These are phyloP conservation scores for Dicerorhinus sumatrensis DNA, from an alignment of 2,113 vertebrate genomes.

Conservation along the genomic window DNA sequence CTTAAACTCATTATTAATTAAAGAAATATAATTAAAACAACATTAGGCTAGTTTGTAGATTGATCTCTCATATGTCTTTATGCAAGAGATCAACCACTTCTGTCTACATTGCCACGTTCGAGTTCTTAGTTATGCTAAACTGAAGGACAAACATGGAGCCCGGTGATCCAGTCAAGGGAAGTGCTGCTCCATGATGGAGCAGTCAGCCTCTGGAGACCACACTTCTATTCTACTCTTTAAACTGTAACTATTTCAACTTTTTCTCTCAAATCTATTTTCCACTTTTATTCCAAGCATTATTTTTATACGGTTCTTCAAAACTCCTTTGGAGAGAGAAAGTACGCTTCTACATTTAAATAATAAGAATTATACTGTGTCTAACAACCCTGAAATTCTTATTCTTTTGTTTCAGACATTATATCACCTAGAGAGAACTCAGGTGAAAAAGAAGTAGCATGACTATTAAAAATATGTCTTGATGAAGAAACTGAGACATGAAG, in stretches of 20 bases:
- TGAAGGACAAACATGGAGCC: background rate
- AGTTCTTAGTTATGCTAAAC: background rate
- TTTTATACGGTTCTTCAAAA: slow-evolving; percentile 8
- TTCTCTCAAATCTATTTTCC: background rate
- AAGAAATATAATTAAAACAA: background rate
- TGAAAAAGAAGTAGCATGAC: background rate
- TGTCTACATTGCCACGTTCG: background rate
- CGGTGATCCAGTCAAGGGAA: background rate
- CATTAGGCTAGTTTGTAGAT: background rate
- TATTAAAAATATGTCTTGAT: background rate
- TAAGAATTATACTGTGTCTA: background rate
- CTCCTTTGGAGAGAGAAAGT: background rate
- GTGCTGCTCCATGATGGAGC: rapidly evolving
- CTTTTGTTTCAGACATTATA: background rate
- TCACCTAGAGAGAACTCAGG: background rate
- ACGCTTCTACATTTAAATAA: slow-evolving; percentile 44
- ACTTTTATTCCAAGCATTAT: slow-evolving; percentile 6
- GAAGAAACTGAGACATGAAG: background rate
- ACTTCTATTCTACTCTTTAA: background rate
- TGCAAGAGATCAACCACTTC: background rate
- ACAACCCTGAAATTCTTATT: background rate
- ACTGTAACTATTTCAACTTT: background rate
- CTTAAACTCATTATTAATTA: slow-evolving; percentile 23
- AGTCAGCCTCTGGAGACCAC: background rate
- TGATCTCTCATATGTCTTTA: background rate